Base-by-base conservation (phyloP, 2,888 invertebrate genomes). In the Geotrupes spiniger region DNA sequence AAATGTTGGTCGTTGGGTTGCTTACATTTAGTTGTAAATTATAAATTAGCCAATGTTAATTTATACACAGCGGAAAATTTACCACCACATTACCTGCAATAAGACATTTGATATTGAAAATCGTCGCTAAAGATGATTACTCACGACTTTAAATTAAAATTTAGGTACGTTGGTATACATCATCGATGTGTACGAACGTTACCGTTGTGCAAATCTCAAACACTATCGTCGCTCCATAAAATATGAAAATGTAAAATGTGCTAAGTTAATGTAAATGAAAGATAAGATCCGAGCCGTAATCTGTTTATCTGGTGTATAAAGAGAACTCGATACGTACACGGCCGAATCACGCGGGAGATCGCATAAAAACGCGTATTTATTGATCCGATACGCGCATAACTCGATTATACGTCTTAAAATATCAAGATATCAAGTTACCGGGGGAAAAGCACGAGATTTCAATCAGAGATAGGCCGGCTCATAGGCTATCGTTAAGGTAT, bases 341-440 rank as follows among this genome's bases (percentile, higher is more conserved):
- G 47, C 37, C 40, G 40, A 51, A 46, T 42, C 46, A 46, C 49
- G 39, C 36, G 46, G 37, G 36, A 41, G 46, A 50, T 50, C 50
- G 43, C 43, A 53, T 53, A 53, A 53, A 53, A 50, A 47, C 44
- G 53, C 25, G 29, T 54, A 52, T 56, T 56, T 56, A 56, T 52
- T 46, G 52, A 46, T 39, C 46, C 47, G 52, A 48, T 52, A 50
- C 51, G 45, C 52, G 46, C 49, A 54, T 56, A 56, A 54, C 47
- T 54, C 52, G 56, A 56, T 56, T 56, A 52, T 44, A 56, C 51
- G 54, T 54, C 53, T 52, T 41, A 43, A 46, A 52, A 54, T 57
- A 57, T 57, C 57, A 54, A 54, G 57, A 60, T 59, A 59, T 60
- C 57, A 58, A 54, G 58, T 60, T 58, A 57, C 58, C 47, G 53